Evolutionary conservation across 1,140 invertebrate genomes (phyloP).

Genomic region (Sycophila sp.): DNA sequence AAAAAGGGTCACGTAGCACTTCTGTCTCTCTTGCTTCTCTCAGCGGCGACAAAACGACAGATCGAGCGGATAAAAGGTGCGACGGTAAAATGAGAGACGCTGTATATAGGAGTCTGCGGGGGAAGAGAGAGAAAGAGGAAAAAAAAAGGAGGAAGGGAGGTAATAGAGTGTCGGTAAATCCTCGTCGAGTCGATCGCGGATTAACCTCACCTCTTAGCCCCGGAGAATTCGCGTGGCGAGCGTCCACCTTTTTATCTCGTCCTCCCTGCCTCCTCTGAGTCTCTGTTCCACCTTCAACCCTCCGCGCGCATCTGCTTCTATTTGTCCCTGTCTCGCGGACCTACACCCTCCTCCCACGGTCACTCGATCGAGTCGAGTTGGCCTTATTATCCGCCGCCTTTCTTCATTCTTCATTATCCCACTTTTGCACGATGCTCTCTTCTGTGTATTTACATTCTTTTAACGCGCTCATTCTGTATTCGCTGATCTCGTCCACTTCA

Average conservation of each 20-base stretch:
- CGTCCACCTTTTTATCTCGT: neutral
- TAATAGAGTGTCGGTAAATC: conserved; percentile 41
- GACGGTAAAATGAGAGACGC: conserved; percentile 18
- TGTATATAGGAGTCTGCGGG: too few relatives aligned
- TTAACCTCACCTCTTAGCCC: conserved; percentile 37
- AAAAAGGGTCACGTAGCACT: conserved; percentile 37
- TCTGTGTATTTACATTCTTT: too few relatives aligned
- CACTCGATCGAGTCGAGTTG: too few relatives aligned
- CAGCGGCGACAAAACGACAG: conserved; percentile 28
- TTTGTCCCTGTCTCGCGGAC: neutral
- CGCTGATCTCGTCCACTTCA: too few relatives aligned
- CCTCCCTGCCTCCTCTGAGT: conserved; percentile 29
- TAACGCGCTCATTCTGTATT: too few relatives aligned
- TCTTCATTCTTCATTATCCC: too few relatives aligned
- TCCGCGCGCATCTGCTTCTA: neutral
- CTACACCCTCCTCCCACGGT: conserved; percentile 6
- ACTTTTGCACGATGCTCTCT: too few relatives aligned
- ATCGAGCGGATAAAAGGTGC: conserved; percentile 13
- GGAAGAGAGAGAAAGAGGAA: neutral
- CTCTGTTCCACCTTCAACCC: conserved; percentile 14
- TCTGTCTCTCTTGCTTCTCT: conserved; percentile 27
- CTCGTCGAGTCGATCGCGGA: conserved; percentile 35
- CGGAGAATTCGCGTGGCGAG: neutral
- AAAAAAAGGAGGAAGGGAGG: conserved; percentile 31
- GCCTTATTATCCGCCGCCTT: too few relatives aligned